phyloP scores from a whole-genome alignment of 1,140 invertebrate genomes.

The Dolichoris vasculosae region DNA sequence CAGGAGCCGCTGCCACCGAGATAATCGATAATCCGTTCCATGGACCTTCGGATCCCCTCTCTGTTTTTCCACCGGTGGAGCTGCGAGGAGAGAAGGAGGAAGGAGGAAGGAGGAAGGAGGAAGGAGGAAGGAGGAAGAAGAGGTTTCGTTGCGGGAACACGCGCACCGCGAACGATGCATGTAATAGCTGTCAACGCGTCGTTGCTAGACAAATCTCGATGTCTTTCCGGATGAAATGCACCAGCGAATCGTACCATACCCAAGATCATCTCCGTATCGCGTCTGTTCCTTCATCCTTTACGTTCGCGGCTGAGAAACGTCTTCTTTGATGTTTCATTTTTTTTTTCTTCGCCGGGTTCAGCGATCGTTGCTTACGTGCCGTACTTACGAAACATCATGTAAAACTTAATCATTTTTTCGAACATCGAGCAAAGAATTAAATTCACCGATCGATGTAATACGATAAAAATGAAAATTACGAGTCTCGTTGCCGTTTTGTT shows the following conservation, averaged over 20 bases:
- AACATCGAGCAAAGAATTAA: no score
- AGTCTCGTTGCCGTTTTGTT: neutral
- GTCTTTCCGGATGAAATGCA: neutral
- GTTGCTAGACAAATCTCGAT: neutral
- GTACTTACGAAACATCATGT: neutral
- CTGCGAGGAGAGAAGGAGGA: neutral
- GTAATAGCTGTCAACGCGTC: slow-evolving; percentile 61
- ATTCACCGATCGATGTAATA: neutral
- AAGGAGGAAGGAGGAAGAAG: slow-evolving; percentile 22
- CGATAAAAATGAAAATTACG: neutral
- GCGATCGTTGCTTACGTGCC: neutral
- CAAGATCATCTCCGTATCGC: neutral
- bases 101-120: neutral
- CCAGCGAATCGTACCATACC: neutral
- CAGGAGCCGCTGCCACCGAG: slow-evolving; percentile 40
- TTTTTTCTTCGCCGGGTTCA: neutral
- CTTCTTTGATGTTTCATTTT: neutral
- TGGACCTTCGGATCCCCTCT: neutral
- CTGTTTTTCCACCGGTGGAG: neutral
- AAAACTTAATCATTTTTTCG: neutral
- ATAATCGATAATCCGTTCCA: slow-evolving; percentile 61
- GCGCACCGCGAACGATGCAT: slow-evolving; percentile 63
- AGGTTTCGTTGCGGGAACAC: neutral
- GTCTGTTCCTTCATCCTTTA: neutral
- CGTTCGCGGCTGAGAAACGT: neutral